Conservation (phyloP, 1,140 invertebrate species). For the Physella acuta region DNA sequence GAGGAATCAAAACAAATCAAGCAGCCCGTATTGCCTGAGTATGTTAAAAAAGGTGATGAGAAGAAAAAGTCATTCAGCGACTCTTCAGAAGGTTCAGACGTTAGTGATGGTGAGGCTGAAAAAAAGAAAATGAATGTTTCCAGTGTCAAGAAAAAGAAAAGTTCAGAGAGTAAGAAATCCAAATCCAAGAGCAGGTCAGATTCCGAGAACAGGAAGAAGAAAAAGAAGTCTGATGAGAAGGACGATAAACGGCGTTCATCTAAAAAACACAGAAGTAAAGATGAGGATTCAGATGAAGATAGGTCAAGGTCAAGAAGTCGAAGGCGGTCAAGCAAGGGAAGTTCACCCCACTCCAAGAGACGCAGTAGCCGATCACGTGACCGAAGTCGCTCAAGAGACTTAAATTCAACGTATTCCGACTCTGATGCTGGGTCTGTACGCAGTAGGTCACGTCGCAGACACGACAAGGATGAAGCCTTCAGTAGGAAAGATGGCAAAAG, state of each 20-base stretch:
- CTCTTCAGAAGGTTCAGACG: neutral
- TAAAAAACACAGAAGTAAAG: neutral
- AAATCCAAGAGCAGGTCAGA: neutral
- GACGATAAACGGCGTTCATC: neutral
- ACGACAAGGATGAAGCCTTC: too few species aligned
- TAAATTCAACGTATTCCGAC: neutral
- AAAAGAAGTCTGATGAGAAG: neutral
- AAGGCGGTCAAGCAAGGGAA: neutral
- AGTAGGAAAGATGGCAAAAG: conserved; percentile 4
- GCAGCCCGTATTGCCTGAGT: conserved; percentile 16
- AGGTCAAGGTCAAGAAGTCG: neutral
- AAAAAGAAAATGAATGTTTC: too few species aligned
- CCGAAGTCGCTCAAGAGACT: conserved; percentile 12
- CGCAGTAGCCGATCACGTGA: neutral
- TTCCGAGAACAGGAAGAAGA: neutral
- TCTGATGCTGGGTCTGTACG: conserved; percentile 9
- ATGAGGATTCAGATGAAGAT: neutral
- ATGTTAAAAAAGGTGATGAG: neutral
- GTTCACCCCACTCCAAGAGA: neutral
- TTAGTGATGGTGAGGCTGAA: neutral
- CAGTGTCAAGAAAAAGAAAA: neutral
- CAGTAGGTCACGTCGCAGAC: conserved; percentile 2
- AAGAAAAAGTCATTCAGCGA: neutral
- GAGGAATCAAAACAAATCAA: conserved; percentile 7
- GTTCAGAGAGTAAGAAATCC: neutral